Evolutionary conservation across 2,797 vertebrate genomes (phyloP).

Genomic region (Lithobates pipiens): DNA sequence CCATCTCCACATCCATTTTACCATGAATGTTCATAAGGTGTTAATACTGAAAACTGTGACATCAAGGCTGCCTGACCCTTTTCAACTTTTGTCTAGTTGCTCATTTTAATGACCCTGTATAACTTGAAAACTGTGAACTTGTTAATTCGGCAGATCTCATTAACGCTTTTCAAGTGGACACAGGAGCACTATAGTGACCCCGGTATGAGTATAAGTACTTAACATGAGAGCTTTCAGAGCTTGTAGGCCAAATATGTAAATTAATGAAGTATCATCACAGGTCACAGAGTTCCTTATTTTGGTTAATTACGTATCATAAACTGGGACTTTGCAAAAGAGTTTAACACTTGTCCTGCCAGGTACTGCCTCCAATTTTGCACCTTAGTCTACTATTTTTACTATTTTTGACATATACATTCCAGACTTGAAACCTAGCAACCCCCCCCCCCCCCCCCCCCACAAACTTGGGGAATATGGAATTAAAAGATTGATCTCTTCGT

Average conservation of each 20-base stretch:
- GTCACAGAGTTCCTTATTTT: not conserved
- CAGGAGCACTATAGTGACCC: not conserved
- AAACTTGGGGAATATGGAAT: too few relatives aligned
- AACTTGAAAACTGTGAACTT: not conserved
- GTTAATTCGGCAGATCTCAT: conserved; percentile 5
- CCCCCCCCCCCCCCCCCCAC: too few relatives aligned
- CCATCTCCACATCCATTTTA: not conserved
- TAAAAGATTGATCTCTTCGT: too few relatives aligned
- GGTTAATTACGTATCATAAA: not conserved
- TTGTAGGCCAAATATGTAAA: not conserved
- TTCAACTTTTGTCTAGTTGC: not conserved
- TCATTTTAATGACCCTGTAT: not conserved
- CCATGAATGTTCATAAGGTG: not conserved
- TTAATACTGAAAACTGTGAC: not conserved
- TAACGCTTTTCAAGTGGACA: conserved; percentile 13
- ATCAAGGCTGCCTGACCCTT: not conserved
- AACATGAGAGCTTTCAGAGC: not conserved
- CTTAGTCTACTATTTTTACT: too few relatives aligned
- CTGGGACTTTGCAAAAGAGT: not conserved
- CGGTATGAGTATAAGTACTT: not conserved
- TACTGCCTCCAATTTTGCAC: too few relatives aligned
- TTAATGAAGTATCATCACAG: not conserved
- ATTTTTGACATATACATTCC: too few relatives aligned
- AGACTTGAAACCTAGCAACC: too few relatives aligned
- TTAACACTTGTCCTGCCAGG: not conserved